Evolutionary conservation across 1,140 invertebrate species (phyloP), one percentile per base, ranked within the genome.

Genomic region (Lordiphosa stackelbergi): DNA sequence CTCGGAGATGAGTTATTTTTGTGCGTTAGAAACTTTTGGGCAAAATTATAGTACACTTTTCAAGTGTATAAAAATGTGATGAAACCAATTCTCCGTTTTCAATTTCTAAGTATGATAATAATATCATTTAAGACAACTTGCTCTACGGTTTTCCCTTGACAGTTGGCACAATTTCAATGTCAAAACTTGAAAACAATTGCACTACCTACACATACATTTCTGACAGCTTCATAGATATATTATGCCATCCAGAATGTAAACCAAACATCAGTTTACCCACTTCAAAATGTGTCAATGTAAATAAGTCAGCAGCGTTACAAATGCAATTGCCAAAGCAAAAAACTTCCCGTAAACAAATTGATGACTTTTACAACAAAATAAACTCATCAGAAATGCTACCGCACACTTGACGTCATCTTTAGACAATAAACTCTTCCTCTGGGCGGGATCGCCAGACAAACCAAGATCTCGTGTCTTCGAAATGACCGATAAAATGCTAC

Each of bases 381-480:
- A 66, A 57, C 40, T 63, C 35, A 51, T 66, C 53, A 66, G 19
- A 41, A 35, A n/a, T 57, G 53, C 61, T 56, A 36, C 52, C 60
- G 65, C 51, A n/a, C 16, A 35, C 64, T 46, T 65, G 62, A 48
- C 59, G 62, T 64, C 43, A 65, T 48, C 19, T n/a, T 5, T 31
- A 31, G 28, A 31, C 28, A 31, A 7, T 31, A 31, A 31, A 31
- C 11, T 28, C 19, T 13, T 38, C 40, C n/a, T 16, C n/a, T 31
- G 12, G 51, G 38, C 37, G 10, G 16, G 13, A 54, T 52, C 42
- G 53, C 37, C 56, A 64, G 57, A 57, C 61, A 55, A 70, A 55
- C 56, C 47, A 43, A 69, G 72, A 74, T 74, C 62, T 70, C 61
- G 62, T 75, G 51, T 53, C 37, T 59, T 43, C 31, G 34, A 53